Conservation (phyloP, 2,113 vertebrate species). For the Zingel zingel region DNA sequence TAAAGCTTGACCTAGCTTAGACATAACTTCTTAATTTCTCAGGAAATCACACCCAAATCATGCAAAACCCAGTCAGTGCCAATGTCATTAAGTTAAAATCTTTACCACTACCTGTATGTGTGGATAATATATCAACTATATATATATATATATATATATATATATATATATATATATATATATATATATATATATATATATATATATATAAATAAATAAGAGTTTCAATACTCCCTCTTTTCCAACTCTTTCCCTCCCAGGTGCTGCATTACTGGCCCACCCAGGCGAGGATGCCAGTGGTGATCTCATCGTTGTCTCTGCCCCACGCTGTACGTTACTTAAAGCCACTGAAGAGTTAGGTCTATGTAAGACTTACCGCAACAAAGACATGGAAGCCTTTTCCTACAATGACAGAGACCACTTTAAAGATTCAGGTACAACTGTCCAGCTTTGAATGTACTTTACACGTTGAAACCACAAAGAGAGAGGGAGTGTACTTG, state of each 20-base stretch:
- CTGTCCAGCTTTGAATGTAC: not conserved
- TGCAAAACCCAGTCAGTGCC: not conserved
- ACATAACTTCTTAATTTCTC: not conserved
- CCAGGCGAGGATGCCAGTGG: conserved; percentile 84
- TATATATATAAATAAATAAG: too few species aligned
- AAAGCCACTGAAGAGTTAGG: conserved; percentile 83
- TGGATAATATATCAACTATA: not conserved
- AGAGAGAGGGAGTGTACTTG: not conserved
- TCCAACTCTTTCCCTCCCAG: conserved; percentile 42
- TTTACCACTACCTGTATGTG: not conserved
- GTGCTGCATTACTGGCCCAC: conserved; percentile 82
- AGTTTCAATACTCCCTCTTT: not conserved
- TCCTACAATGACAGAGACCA: conserved; percentile 79
- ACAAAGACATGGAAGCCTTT: conserved; percentile 82
- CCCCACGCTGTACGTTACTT: conserved; percentile 83
- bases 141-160: too few species aligned
- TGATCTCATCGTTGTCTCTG: conserved; percentile 83
- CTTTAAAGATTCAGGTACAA: conserved; percentile 83
- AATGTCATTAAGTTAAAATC: too few species aligned
- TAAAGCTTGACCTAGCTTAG: not conserved
- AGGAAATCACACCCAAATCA: not conserved
- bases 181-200: too few species aligned
- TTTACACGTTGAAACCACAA: not conserved
- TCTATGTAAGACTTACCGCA: conserved; percentile 79
- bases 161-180: too few species aligned